Base-by-base conservation (phyloP, 2,888 invertebrate genomes). In the Blomia tropicalis region DNA sequence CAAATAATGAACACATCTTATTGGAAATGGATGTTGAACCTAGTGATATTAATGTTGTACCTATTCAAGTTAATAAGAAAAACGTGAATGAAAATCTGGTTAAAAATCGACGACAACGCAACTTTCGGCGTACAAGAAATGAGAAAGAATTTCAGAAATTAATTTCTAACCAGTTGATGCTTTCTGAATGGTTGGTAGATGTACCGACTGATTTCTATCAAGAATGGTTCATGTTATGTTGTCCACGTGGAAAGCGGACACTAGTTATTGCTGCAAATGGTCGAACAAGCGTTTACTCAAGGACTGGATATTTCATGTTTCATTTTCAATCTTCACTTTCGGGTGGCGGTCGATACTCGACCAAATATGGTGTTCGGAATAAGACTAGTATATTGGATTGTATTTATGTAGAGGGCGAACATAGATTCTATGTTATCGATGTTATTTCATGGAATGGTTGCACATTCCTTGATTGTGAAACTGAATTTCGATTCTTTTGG, bases 161-260 rank as follows among this genome's bases (percentile, higher is more conserved):
- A 36, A 56, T 56, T 4, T 56, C 56, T 14, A 59, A 80, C 72
- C 78, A 81, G 68, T 75, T 93, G 5, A 93, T 93, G 86, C 71
- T 85, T 64, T 92, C 93, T 0, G 95, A 96, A 74, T 96, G 93
- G 93, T 77, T 96, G 72, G 77, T 84, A 1, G 87, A 93, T 68
- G 80, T 84, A 62, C 96, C 96, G 0, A 77, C 78, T 29, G 73
- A 76, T 66, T 72, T 75, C 62, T 69, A 69, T 19, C 66, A 70
- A 17, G 72, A 77, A 32, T 79, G 78, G 77, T 65, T 74, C 19
- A 72, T 77, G 70, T 71, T 77, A 0, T 81, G 87, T 0, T 89
- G 88, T 71, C 95, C 96, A 0, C 80, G 81, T 70, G 96, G 92
- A 25, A 79, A 79, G 64, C 79, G 96, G 62, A 81, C 82, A 69